A percentile compares a stretch with the other conserved stretches of the same genome.
phyloP scores from a whole-genome alignment of 2,113 vertebrate genomes.

The Thamnaconus septentrionalis region DNA sequence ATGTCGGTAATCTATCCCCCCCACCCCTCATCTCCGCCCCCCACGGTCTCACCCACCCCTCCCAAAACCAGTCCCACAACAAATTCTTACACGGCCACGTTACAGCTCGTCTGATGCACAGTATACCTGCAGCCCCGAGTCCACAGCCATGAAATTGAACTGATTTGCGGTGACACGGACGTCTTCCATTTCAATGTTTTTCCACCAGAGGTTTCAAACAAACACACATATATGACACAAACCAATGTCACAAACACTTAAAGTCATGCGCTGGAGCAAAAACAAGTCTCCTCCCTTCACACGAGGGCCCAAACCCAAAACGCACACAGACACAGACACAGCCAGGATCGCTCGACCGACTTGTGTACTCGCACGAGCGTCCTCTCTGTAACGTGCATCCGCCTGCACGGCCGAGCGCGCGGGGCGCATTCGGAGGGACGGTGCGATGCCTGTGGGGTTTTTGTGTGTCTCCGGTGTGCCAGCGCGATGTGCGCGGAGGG shows the following conservation, averaged over 20 bases:
- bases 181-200: constrained; percentile 51
- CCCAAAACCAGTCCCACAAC: constrained; percentile 18
- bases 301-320: constrained; percentile 45
- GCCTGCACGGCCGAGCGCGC: constrained; percentile 14
- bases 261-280: constrained; percentile 38
- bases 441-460: constrained; percentile 25
- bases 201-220: constrained; percentile 32
- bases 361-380: no score
- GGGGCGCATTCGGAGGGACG: constrained; percentile 11
- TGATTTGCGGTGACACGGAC: constrained; percentile 32
- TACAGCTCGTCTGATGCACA: not conserved
- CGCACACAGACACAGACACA: constrained; percentile 35
- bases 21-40: no score
- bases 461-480: constrained; percentile 24
- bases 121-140: not conserved
- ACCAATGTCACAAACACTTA: constrained; percentile 41
- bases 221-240: constrained; percentile 30
- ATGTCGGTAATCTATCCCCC: constrained; percentile 2
- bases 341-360: not conserved
- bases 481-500: constrained; percentile 50
- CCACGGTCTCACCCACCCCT: no score
- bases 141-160: constrained; percentile 37
- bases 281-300: constrained; percentile 42
- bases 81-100: constrained; percentile 9
- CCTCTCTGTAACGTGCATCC: no score